A percentile compares a stretch with the other conserved stretches of the same genome.
phyloP scores from a whole-genome alignment of 2,797 vertebrate genomes.

The Euthynnus affinis region DNA sequence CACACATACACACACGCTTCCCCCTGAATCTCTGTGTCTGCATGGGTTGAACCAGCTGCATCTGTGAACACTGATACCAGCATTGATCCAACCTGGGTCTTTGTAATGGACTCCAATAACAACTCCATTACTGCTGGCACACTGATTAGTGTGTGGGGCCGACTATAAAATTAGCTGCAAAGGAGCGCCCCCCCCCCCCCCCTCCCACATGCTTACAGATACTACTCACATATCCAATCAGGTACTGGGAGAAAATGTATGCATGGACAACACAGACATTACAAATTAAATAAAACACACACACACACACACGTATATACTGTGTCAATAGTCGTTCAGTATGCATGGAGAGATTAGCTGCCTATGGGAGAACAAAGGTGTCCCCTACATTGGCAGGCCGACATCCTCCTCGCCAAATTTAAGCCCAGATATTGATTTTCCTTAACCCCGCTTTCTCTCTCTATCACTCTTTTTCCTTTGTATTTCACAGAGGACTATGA shows the following conservation, averaged over 20 bases:
- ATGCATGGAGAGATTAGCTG: conserved; percentile 88
- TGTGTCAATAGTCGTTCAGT: conserved; percentile 93
- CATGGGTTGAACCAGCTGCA: conserved; percentile 75
- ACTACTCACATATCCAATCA: conserved; percentile 55
- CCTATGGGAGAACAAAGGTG: conserved; percentile 93
- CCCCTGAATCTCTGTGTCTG: conserved; percentile 52
- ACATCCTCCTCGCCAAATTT: conserved; percentile 92
- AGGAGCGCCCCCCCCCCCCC: conserved; percentile 69
- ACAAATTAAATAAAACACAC: conserved; percentile 47
- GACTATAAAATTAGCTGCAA: conserved; percentile 71
- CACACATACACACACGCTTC: conserved; percentile 23
- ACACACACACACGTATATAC: conserved; percentile 37
- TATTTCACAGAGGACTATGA: conserved; percentile 86
- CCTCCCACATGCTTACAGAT: conserved; percentile 39
- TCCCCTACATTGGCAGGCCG: conserved; percentile 82
- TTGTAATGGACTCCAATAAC: conserved; percentile 95
- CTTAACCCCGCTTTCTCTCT: conserved; percentile 39
- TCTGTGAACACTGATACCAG: conserved; percentile 89
- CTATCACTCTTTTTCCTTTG: conserved; percentile 54
- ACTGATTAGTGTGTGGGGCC: conserved; percentile 78
- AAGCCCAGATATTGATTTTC: conserved; percentile 91
- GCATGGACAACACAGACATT: conserved; percentile 54
- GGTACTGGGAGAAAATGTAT: conserved; percentile 43
- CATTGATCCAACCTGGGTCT: conserved; percentile 90
- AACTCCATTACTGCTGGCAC: conserved; percentile 91